phyloP scores from a whole-genome alignment of 2,113 vertebrate genomes.

The Galbula dea region DNA sequence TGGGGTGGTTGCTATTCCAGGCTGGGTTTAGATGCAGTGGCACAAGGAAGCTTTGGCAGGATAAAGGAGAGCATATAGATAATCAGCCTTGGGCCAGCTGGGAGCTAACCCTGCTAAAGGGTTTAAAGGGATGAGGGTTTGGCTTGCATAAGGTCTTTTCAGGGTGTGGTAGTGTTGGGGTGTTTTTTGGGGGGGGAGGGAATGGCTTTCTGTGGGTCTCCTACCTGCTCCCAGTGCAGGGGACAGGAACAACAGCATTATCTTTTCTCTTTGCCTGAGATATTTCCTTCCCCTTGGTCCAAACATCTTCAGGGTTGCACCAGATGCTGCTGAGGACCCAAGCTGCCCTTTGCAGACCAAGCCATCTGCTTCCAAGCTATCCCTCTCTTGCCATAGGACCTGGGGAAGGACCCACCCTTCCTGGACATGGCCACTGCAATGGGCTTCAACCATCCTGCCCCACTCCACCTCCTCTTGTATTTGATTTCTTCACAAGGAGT shows the following conservation, averaged over 20 bases:
- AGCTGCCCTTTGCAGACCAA: background rate
- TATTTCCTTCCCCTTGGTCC: background rate
- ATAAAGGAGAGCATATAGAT: background rate
- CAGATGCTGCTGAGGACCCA: background rate
- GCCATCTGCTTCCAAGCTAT: background rate
- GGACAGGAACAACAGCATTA: background rate
- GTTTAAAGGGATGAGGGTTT: background rate
- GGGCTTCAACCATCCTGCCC: background rate
- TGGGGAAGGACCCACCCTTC: background rate
- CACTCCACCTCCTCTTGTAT: background rate
- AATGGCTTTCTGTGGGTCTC: background rate
- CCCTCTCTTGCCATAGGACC: background rate
- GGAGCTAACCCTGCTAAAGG: background rate
- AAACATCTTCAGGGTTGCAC: background rate
- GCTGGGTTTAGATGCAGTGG: background rate
- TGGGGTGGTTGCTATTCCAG: background rate
- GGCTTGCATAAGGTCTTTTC: background rate
- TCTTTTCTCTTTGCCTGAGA: no score
- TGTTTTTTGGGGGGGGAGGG: background rate
- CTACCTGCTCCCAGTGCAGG: background rate
- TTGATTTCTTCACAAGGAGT: background rate
- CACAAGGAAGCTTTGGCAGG: background rate
- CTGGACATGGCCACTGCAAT: rapidly evolving
- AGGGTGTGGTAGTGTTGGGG: background rate
- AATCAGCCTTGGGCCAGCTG: background rate